Evolutionary conservation across 2,113 vertebrate species (phyloP), one percentile per base, ranked within the genome.

Genomic region (Nannobrachium achirus): DNA sequence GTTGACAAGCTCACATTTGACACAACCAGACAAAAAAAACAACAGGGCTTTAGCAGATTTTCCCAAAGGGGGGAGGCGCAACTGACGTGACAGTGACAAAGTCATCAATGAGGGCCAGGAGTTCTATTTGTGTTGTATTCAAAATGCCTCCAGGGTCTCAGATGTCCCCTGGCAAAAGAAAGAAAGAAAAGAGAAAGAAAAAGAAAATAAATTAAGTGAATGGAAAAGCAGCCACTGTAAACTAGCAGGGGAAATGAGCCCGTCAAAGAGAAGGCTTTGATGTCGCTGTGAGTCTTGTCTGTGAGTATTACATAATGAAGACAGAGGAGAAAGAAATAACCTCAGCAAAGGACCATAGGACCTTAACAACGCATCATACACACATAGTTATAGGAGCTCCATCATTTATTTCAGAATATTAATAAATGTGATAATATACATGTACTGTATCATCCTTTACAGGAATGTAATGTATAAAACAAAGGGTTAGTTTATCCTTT

Each of bases 201-300:
- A 52, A 19, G 38, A 76, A 45, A 41, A 41, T 0, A 68, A 81
- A 70, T 40, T 15, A 13, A 66, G 46, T 9, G 18, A 63, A 63
- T 83, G 2, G 60, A 75, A 73, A 57, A 63, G 57, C 53, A 44
- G 70, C 58, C 61, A 45, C 7, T 45, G 63, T 50, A 72, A 73
- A 87, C 69, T 60, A 57, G 58, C 50, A 18, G 58, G 69, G 72
- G 58, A 60, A 60, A 33, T 64, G 41, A 58, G 70, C 50, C 66
- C 73, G 72, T 71, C 74, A 85, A 10, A 80, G 42, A 33, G 38
- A 57, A 38, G 13, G 45, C 70, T 80, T 74, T 86, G 79, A 75
- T 75, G 53, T 44, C n/a, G 7, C 15, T 33, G 44, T 48, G 48
- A 39, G 0, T 16, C 71, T 38, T 81, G 72, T 79, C 69, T 64